Evolutionary conservation across 2,888 invertebrate species (phyloP).

Genomic region (Dilophus febrilis): DNA sequence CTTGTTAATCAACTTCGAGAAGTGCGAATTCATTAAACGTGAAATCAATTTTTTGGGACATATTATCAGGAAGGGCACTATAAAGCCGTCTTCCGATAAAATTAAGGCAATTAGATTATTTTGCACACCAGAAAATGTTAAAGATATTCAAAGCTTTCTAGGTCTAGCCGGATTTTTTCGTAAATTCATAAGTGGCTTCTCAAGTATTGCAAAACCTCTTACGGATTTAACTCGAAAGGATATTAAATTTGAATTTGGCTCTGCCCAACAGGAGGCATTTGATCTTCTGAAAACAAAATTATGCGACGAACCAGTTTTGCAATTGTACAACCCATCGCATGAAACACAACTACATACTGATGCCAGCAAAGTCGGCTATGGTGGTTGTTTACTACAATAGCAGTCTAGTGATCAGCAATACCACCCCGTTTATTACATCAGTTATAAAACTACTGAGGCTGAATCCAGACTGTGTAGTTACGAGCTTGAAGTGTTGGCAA

Average conservation of each 20-base stretch:
- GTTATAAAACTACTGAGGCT: background rate
- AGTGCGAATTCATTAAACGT: constrained; percentile 14
- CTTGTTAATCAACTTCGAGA: constrained; percentile 15
- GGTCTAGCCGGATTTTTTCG: too few relatives aligned
- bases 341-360: background rate
- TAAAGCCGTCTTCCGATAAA: constrained; percentile 13
- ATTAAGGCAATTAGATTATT: constrained; percentile 10
- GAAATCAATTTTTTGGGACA: constrained; percentile 17
- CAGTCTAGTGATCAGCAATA: background rate
- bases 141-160: constrained; percentile 11
- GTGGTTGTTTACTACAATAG: background rate
- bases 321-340: background rate
- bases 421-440: background rate
- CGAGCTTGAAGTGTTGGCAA: background rate
- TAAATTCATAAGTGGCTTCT: constrained; percentile 9
- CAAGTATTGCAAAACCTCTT: constrained; percentile 8
- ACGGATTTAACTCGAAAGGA: constrained; percentile 5
- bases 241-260: constrained; percentile 1
- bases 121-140: constrained; percentile 6
- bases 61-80: constrained; percentile 11
- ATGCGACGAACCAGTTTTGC: too few relatives aligned
- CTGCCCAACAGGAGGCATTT: background rate
- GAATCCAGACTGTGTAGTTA: background rate
- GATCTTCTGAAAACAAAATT: background rate
- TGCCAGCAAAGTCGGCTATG: background rate